A percentile compares a stretch with the other conserved stretches of the same genome.
Evolutionary conservation across 2,113 vertebrate genomes (phyloP).

Genomic region (Tricholaema leucomelas): DNA sequence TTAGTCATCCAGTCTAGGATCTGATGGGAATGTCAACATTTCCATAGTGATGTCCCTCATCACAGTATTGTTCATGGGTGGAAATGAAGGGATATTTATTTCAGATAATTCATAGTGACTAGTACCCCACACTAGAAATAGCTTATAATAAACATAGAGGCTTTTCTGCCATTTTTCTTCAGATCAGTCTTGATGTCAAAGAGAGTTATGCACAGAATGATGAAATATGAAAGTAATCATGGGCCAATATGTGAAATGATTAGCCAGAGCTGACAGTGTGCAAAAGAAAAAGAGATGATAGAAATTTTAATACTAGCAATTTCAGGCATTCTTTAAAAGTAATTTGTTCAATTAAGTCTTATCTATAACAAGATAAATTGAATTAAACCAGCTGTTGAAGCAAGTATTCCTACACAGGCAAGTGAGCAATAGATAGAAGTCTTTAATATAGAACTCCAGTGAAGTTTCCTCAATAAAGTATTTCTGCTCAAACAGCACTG

Average conservation of each 20-base stretch:
- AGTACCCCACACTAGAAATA: background rate
- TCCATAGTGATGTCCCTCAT: background rate
- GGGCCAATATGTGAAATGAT: background rate
- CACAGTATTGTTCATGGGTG: background rate
- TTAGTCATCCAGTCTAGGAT: background rate
- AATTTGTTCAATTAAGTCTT: slow-evolving; percentile 13
- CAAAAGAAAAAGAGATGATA: background rate
- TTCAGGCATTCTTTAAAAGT: background rate
- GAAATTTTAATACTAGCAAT: background rate
- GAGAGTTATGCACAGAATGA: background rate
- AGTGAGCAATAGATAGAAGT: background rate
- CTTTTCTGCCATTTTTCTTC: background rate
- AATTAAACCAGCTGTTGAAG: slow-evolving; percentile 18
- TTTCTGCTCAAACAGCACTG: background rate
- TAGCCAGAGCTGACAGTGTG: background rate
- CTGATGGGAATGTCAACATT: background rate
- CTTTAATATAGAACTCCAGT: background rate
- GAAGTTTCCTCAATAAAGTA: background rate
- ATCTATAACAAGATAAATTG: background rate
- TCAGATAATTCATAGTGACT: background rate
- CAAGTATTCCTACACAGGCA: background rate
- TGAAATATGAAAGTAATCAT: background rate
- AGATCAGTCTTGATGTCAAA: background rate
- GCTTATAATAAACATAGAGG: background rate
- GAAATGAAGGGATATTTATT: background rate